Evolutionary conservation across 1,140 invertebrate species (phyloP).

Genomic region (Brachionus calyciflorus): DNA sequence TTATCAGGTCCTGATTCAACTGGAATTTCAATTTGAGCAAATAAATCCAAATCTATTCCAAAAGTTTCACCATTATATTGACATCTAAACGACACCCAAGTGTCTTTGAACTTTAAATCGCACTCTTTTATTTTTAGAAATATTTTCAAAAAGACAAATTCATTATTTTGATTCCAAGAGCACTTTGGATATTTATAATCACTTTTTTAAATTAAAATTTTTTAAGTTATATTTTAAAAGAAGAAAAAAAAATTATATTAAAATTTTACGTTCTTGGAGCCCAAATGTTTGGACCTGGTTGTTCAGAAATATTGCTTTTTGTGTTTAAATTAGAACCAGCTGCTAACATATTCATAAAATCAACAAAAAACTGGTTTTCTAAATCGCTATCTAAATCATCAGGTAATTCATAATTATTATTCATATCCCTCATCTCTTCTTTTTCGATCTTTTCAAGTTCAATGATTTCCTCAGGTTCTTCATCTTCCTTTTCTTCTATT

Average conservation of each 20-base stretch:
- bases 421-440: neutral
- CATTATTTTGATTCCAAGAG: neutral
- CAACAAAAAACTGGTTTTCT: too few species aligned
- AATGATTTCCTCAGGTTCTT: too few species aligned
- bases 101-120: neutral
- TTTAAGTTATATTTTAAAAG: neutral
- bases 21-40: neutral
- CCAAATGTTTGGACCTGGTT: too few species aligned
- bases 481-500: neutral
- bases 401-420: too few species aligned
- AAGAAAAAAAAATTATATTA: neutral
- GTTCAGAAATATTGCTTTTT: too few species aligned
- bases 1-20: neutral
- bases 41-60: constrained; percentile 29
- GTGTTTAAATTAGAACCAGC: too few species aligned
- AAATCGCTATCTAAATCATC: too few species aligned
- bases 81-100: too few species aligned
- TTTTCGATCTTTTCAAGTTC: neutral
- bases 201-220: neutral
- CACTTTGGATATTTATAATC: constrained; percentile 14
- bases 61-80: neutral
- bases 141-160: neutral
- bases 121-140: neutral
- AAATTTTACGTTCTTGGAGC: neutral
- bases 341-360: too few species aligned